These are phyloP conservation scores for Nicator chloris DNA, from an alignment of 2,113 vertebrate species.

Conservation along the genomic window DNA sequence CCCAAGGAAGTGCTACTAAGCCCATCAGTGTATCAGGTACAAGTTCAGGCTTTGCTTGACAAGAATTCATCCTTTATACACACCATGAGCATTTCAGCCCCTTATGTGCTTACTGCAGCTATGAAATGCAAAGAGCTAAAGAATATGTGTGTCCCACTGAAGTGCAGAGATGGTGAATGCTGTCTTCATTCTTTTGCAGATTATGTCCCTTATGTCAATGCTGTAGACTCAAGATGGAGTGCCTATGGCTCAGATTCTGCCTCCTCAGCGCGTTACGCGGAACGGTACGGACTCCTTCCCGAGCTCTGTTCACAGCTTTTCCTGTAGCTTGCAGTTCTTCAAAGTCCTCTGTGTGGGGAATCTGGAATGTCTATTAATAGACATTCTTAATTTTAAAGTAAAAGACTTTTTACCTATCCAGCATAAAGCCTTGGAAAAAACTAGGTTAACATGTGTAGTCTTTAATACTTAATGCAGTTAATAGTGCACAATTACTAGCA, in stretches of 20 bases:
- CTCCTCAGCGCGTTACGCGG: slow-evolving; percentile 82
- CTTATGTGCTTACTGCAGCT: neutral
- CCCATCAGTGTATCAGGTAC: slow-evolving; percentile 92
- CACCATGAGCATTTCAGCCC: neutral
- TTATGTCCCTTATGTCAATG: slow-evolving; percentile 87
- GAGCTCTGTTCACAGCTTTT: neutral
- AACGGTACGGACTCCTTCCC: slow-evolving; percentile 74
- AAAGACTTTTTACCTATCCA: neutral
- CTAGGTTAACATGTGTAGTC: neutral
- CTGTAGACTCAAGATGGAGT: slow-evolving; percentile 89
- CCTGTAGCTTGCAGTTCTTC: neutral
- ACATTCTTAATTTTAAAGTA: neutral
- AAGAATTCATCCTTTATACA: neutral
- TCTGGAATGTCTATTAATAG: neutral
- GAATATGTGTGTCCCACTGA: neutral
- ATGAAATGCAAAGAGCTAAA: neutral
- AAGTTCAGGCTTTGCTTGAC: neutral
- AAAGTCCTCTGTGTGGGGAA: neutral
- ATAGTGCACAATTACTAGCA: neutral
- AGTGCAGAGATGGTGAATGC: neutral
- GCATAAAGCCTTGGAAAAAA: neutral
- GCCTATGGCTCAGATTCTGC: slow-evolving; percentile 86
- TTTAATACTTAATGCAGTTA: neutral
- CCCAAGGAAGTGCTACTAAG: slow-evolving; percentile 88
- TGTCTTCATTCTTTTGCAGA: slow-evolving; percentile 67